Conservation (phyloP, 1,140 invertebrate species). For the Solenopsis invicta region DNA sequence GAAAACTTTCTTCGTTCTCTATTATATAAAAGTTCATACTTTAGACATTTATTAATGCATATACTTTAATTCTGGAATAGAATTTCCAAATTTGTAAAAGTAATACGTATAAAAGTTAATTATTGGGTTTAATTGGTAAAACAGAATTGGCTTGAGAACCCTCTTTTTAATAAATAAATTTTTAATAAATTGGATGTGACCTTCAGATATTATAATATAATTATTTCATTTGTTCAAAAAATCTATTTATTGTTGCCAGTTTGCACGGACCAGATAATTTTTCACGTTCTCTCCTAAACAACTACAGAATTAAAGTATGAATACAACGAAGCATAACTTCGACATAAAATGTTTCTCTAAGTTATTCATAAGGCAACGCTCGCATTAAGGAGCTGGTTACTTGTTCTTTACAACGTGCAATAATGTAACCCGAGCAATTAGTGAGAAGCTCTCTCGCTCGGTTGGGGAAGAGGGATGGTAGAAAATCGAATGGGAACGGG, state of each 20-base stretch:
- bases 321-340: neutral
- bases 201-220: neutral
- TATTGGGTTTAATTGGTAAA: too few species aligned
- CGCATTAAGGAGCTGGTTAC: neutral
- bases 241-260: neutral
- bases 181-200: conserved; percentile 14
- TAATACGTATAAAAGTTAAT: too few species aligned
- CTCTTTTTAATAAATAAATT: conserved; percentile 12
- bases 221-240: neutral
- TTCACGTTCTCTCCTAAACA: neutral
- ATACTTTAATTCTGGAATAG: too few species aligned
- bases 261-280: neutral
- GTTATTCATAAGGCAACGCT: conserved; percentile 40
- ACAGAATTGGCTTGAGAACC: too few species aligned
- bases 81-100: too few species aligned
- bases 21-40: too few species aligned
- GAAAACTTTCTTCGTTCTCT: too few species aligned
- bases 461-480: neutral
- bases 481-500: conserved; percentile 3
- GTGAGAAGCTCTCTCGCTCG: conserved; percentile 10
- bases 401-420: conserved; percentile 36
- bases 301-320: conserved; percentile 17
- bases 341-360: conserved; percentile 28
- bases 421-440: conserved; percentile 58
- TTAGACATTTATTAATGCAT: too few species aligned